Evolutionary conservation across 2,797 vertebrate genomes (phyloP), one percentile per base, ranked within the genome.

Genomic region (Etheostoma perlongum): DNA sequence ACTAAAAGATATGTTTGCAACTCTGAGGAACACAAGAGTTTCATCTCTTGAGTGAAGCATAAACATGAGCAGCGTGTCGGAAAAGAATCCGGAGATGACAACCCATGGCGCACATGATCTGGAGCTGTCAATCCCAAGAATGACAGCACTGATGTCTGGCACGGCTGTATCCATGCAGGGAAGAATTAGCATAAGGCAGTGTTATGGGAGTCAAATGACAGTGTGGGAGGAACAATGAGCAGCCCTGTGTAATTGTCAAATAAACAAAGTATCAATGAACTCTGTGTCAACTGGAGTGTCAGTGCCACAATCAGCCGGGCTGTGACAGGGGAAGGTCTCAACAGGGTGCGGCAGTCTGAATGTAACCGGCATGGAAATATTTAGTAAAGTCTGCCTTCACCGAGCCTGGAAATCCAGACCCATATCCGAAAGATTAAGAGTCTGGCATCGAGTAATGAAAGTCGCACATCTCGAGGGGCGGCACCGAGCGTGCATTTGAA

Each of bases 161-260:
- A 36, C 84, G 42, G 78, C 74, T 66, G 72, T 66, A 72, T 79
- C 78, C 82, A 66, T 82, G 73, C 71, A 60, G 77, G 67, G 63
- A 74, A 19, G 65, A 81, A 88, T 91, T 87, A 78, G 66, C 89
- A 89, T 89, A 87, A 85, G 65, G 74, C 67, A 52, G 64, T 71
- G 59, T 88, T 83, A 68, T 72, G 79, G 72, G 62, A 82, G 76
- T 74, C 79, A 81, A 81, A 76, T 84, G 79, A 87, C 79, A 85
- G 71, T 52, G 81, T 77, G 85, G 86, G 85, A 73, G 76, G 74
- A 84, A 85, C 69, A 83, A 65, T 44, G 71, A 87, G 66, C 53
- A 62, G 79, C 55, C 10, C 74, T 76, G 53, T 67, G 49, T 73
- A 42, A 74, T 71, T 88, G 84, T 89, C 64, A 78, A 73, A 82